Conservation (phyloP, 2,797 vertebrate genomes). For the Dryobates pubescens region DNA sequence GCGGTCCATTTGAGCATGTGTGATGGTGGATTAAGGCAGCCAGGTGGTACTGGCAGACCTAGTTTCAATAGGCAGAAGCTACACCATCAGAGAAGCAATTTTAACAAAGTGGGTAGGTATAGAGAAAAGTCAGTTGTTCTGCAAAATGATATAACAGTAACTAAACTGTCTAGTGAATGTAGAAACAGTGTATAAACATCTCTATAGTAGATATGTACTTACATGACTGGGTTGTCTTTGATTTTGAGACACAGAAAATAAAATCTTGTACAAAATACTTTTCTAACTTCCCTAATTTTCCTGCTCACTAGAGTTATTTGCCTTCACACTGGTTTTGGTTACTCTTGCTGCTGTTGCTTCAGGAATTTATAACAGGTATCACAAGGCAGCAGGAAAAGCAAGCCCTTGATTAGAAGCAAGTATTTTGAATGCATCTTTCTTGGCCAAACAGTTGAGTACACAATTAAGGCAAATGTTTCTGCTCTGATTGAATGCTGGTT, state of each 20-base stretch:
- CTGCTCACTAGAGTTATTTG: background rate
- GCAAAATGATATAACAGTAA: background rate
- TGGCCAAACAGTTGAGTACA: too few species aligned
- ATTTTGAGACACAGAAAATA: background rate
- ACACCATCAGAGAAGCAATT: background rate
- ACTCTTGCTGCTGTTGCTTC: background rate
- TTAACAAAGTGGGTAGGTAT: conserved; percentile 4
- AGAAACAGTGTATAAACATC: background rate
- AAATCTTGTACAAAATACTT: background rate
- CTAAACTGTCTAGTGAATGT: background rate
- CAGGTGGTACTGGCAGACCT: background rate
- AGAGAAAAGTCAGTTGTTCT: background rate
- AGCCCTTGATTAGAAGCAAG: background rate
- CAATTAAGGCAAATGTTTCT: background rate
- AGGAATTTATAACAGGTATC: background rate
- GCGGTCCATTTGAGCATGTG: background rate
- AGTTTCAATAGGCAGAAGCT: conserved; percentile 31
- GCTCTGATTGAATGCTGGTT: background rate
- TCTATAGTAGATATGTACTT: fast-evolving
- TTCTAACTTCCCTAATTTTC: background rate
- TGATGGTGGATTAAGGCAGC: background rate
- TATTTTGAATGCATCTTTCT: background rate
- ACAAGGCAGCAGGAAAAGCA: background rate
- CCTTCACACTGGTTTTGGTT: conserved; percentile 2
- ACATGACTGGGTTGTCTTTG: fast-evolving